Conservation (phyloP, 2,797 vertebrate genomes). For the Alfaro cultratus region DNA sequence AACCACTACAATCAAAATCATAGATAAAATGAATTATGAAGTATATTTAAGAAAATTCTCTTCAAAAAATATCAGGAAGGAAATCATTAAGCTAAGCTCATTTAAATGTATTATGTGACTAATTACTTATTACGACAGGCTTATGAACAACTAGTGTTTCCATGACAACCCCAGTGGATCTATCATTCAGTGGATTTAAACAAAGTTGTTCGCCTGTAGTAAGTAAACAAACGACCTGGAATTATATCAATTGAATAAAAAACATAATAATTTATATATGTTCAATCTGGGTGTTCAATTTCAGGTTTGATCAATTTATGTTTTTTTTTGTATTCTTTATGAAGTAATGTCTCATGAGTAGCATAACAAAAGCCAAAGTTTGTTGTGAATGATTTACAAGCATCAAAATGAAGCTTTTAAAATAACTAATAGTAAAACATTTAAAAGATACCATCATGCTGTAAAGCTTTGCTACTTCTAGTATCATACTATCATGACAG, state of each 20-base stretch:
- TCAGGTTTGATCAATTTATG: not conserved
- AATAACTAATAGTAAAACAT: not conserved
- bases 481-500: not conserved
- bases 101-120: too few species aligned
- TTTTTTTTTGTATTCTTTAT: not conserved
- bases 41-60: too few species aligned
- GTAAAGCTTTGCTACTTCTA: not conserved
- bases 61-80: too few species aligned
- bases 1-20: too few species aligned
- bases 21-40: too few species aligned
- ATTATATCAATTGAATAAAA: not conserved
- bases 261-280: not conserved
- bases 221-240: not conserved
- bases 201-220: slow-evolving; percentile 55
- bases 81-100: too few species aligned
- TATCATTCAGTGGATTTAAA: slow-evolving; percentile 43
- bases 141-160: not conserved
- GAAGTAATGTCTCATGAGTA: not conserved
- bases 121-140: too few species aligned
- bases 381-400: not conserved
- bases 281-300: not conserved
- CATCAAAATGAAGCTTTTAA: not conserved
- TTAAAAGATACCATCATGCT: not conserved
- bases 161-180: slow-evolving; percentile 32
- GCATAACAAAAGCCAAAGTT: not conserved